Evolutionary conservation across 1,140 invertebrate species (phyloP), one percentile per base, ranked within the genome.

Genomic region (Hyphantria cunea): DNA sequence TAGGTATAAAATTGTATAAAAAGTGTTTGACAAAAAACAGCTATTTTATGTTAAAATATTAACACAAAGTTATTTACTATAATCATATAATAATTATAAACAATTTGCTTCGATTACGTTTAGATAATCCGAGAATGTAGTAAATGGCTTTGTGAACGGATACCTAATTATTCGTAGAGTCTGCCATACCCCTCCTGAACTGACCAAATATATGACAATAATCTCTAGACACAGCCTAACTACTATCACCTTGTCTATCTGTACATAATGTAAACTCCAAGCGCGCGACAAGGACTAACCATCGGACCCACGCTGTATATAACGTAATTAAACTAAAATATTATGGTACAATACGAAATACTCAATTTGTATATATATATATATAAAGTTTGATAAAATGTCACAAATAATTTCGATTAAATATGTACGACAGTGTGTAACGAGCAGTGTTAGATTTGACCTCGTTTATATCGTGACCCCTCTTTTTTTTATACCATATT

Each of bases 171-270:
- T 51, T 58, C 51, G 56, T 76, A 72, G 75, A 67, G 68, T 72
- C 68, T 64, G 66, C 58, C 64, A 59, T 68, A 59, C 70, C 67
- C 72, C 75, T 74, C 74, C 76, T 75, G 68, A 83, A 77, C 76
- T 81, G 85, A 88, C 87, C 85, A 88, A 87, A 71, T 76, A 77
- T 79, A 79, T 83, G 87, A 90, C 87, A 90, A 88, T 90, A 90
- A 88, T 83, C 68, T 84, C 72, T 86, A 86, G 76, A 85, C 68
- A 72, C 80, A 86, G 76, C 78, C 82, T 84, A 70, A 82, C 76
- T 76, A 64, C 72, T 72, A 70, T 74, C 82, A 79, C 73, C 73
- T 63, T 78, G 76, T 79, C 48, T 64, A 25, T 25, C 70, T 78
- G 71, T 77, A 80, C 50, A 52, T 62, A 62, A 25, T 47, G 48